Conservation (phyloP, 2,888 invertebrate species). For the Orthonevra nobilis region DNA sequence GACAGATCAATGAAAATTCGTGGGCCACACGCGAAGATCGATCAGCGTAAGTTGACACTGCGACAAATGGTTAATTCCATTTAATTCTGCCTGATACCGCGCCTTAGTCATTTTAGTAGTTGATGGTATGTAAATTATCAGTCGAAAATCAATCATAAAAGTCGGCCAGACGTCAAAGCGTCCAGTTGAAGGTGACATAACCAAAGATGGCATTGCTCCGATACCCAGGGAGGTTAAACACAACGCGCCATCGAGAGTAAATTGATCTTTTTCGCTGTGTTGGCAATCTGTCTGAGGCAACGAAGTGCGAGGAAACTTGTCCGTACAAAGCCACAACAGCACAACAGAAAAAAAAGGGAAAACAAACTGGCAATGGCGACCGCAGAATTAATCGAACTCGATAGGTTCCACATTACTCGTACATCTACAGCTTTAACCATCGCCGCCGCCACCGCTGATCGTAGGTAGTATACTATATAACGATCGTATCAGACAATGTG, state of each 20-base stretch:
- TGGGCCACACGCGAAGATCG: constrained; percentile 61
- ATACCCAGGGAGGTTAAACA: background rate
- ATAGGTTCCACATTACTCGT: constrained; percentile 54
- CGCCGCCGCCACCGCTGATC: constrained; percentile 45
- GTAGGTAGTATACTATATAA: constrained; percentile 12
- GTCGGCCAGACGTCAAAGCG: constrained; percentile 61
- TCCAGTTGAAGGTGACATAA: constrained; percentile 62
- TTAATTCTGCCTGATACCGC: constrained; percentile 25
- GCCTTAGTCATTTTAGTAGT: constrained; percentile 7
- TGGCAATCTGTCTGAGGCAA: constrained; percentile 18
- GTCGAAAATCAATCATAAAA: constrained; percentile 58
- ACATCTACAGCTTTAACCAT: constrained; percentile 1
- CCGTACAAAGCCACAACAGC: constrained; percentile 35
- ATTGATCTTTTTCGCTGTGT: constrained; percentile 30
- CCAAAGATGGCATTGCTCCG: constrained; percentile 51
- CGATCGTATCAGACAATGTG: constrained; percentile 56
- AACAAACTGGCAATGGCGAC: constrained; percentile 47
- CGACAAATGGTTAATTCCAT: constrained; percentile 33
- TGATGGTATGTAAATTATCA: constrained; percentile 42
- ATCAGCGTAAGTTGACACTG: constrained; percentile 55
- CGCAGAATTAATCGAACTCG: constrained; percentile 66
- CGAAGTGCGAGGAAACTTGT: constrained; percentile 56
- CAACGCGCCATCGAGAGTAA: constrained; percentile 46
- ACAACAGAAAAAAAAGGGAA: constrained; percentile 33
- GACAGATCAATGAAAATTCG: constrained; percentile 38